Evolutionary conservation across 2,113 vertebrate genomes (phyloP).

Genomic region (Campylorhamphus procurvoides): DNA sequence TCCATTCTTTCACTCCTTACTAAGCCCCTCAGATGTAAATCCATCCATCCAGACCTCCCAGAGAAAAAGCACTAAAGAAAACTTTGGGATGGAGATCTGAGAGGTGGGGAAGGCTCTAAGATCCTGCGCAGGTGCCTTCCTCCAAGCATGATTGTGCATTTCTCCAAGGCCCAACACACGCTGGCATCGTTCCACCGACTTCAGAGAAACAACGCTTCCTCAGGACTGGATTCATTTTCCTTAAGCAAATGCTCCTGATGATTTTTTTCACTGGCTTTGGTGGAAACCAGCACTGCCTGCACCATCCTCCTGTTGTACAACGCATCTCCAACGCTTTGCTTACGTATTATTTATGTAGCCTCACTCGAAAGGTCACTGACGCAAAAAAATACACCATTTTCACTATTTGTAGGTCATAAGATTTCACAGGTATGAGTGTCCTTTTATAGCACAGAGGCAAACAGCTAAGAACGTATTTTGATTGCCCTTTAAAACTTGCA

Average conservation of each 20-base stretch:
- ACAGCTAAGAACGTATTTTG: conserved; percentile 32
- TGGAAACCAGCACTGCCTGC: neutral
- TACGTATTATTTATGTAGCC: neutral
- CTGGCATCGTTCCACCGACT: neutral
- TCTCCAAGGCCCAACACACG: neutral
- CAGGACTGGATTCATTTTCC: accelerated
- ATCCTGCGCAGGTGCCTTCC: neutral
- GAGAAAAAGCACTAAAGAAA: neutral
- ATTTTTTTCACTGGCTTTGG: neutral
- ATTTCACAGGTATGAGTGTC: conserved; percentile 56
- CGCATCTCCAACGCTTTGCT: accelerated
- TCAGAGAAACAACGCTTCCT: neutral
- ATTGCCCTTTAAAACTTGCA: conserved; percentile 63
- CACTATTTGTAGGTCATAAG: conserved; percentile 24
- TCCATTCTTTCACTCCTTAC: neutral
- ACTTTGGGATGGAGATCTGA: neutral
- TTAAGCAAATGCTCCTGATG: neutral
- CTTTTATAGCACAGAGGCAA: conserved; percentile 44
- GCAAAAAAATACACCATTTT: neutral
- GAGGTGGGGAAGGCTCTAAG: neutral
- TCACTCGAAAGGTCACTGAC: neutral
- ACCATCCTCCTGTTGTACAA: neutral
- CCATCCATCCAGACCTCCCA: neutral
- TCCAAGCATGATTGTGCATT: neutral
- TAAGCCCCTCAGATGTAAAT: neutral